Conservation (phyloP, 2,113 vertebrate species). For the Macquaria ambigua region DNA sequence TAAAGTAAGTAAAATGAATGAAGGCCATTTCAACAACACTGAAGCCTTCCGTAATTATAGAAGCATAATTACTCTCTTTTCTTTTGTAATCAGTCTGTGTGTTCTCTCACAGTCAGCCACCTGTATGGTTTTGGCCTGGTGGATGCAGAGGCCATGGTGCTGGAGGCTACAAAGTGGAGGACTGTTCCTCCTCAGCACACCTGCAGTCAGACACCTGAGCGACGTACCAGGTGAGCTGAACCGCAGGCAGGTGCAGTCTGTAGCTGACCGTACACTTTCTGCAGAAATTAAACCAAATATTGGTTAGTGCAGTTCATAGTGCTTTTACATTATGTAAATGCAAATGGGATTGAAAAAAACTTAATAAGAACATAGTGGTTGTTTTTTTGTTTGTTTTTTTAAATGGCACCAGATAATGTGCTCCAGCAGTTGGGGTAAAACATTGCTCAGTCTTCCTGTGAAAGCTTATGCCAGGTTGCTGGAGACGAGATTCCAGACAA, state of each 20-base stretch:
- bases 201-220: constrained; percentile 86
- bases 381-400: no score
- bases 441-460: no score
- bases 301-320: no score
- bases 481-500: no score
- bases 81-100: constrained; percentile 70
- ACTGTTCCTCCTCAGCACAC: constrained; percentile 88
- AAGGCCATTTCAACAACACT: not conserved
- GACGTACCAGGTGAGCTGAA: constrained; percentile 86
- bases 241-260: not conserved
- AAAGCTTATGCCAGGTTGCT: no score
- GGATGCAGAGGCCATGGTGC: constrained; percentile 92
- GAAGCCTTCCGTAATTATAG: not conserved
- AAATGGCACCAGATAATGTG: no score
- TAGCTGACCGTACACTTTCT: not conserved
- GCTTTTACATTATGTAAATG: no score
- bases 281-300: not conserved
- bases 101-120: constrained; percentile 92
- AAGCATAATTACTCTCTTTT: not conserved
- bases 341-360: no score
- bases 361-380: no score
- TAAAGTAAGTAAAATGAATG: not conserved
- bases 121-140: constrained; percentile 96
- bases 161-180: constrained; percentile 91
- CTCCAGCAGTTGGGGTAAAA: no score